Evolutionary conservation across 2,888 invertebrate species (phyloP), one percentile per base, ranked within the genome.

Genomic region (Drymonia ruficornis): DNA sequence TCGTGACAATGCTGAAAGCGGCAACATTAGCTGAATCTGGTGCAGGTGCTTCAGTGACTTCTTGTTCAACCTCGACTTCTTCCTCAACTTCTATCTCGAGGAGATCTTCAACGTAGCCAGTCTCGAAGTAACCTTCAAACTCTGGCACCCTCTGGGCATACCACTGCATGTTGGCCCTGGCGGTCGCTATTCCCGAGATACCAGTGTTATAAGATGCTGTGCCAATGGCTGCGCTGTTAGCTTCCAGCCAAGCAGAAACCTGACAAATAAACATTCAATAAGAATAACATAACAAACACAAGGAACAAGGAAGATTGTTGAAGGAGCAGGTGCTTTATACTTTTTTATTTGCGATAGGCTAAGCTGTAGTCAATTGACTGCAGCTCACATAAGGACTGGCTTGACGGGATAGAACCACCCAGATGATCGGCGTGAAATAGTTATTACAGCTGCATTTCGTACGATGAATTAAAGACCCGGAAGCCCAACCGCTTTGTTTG

Each of bases 201-300:
- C 74, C 83, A 2, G 76, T 75, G n/a, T 69, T 68, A 58, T 85
- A 84, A 0, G 82, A 71, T 2, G 74, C 23, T 0, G 52, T 51
- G 0, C 86, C 89, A 1, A 91, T 71, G 0, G 18, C 0, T 0
- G 12, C 70, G 5, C 65, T 62, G 53, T 86, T 83, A 11, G 62
- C 57, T 1, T 76, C 72, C 5, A 91, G 59, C 89, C 91, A 91
- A 4, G 46, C 48, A 51, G 75, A 67, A 18, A 87, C 83, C 92
- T 91, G 65, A 36, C 65, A 29, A 54, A 50, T 23, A 51, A 29
- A 31, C 2, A 47, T 42, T 12, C 29, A 40, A 12, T 12, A 40
- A 28, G 15, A 44, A 12, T 8, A 8, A 12, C 1, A 15, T 19
- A 6, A 12, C 6, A 9, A 31, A 2, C n/a, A 15, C 12, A 28